These are phyloP conservation scores for Ectropis crepuscularia DNA, from an alignment of 2,888 invertebrate species.

Conservation along the genomic window DNA sequence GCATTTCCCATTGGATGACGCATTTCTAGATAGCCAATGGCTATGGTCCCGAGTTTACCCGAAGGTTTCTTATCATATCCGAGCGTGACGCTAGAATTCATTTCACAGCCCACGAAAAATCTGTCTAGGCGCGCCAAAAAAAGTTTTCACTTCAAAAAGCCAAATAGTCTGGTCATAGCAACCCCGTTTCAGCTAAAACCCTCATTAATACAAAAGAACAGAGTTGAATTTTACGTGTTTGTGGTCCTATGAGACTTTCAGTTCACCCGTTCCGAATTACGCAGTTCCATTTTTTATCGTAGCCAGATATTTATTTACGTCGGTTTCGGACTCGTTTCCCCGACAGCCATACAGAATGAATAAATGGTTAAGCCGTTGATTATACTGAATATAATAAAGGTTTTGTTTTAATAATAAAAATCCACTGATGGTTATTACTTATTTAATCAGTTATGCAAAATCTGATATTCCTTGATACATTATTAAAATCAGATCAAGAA, in stretches of 20 bases:
- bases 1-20: too few relatives aligned
- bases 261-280: conserved; percentile 39
- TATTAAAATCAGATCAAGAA: too few relatives aligned
- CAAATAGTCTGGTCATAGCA: conserved; percentile 11
- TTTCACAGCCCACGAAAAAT: too few relatives aligned
- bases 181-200: background rate
- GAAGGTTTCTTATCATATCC: too few relatives aligned
- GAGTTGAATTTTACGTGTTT: conserved; percentile 9
- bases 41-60: too few relatives aligned
- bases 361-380: conserved; percentile 1
- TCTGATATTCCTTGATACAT: too few relatives aligned
- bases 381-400: background rate
- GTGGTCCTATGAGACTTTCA: conserved; percentile 16
- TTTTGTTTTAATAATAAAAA: background rate
- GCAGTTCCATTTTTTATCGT: conserved; percentile 58
- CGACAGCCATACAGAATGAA: conserved; percentile 46
- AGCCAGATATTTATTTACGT: conserved; percentile 61
- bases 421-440: too few relatives aligned
- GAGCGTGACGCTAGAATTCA: too few relatives aligned
- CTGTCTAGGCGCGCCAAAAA: too few relatives aligned
- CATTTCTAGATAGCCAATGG: too few relatives aligned
- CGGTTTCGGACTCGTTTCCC: conserved; percentile 37
- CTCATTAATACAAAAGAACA: conserved; percentile 13
- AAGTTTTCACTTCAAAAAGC: too few relatives aligned
- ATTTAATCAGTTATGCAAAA: too few relatives aligned